Evolutionary conservation across 2,113 vertebrate species (phyloP), one percentile per base, ranked within the genome.

Genomic region (Tylochromis polylepis): DNA sequence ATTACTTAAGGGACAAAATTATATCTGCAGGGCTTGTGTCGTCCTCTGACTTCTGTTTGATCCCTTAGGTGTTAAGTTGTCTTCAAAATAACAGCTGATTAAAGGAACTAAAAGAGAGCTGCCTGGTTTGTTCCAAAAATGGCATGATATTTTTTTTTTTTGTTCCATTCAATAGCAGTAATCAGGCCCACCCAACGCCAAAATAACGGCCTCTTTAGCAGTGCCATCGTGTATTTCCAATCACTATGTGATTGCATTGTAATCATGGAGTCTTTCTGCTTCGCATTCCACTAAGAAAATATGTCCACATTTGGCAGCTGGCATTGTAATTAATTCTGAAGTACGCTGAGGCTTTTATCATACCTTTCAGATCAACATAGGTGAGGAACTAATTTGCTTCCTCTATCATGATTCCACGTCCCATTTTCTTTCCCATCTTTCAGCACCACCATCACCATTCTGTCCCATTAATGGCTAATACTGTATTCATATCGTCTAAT

Each of bases 231-330:
- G 88, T 36, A 79, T 81, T 70, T 88, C 67, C 86, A 88, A 85
- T 94, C 88, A 89, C 82, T 1, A 20, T 55, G 41, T 78, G 91
- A 94, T 90, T 92, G 87, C 88, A 67, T 87, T 87, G 85, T 92
- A 89, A 95, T 95, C 88, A 90, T 46, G 8, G 75, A 55, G 31
- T 55, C 56, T 83, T 86, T 86, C 80, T 49, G 58, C 53, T 90
- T 88, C 46, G 11, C 29, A 11, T 91, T 87, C 70, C 55, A 86
- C 90, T 85, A 89, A 91, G 84, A 77, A 90, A 88, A 93, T 82
- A 58, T 86, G 86, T 92, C 86, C 80, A 38, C 87, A 34, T 88
- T 92, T 86, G 90, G 79, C 91, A 90, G 92, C 89, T 92, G 87
- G 65, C 53, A 10, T 16, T 7, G 49, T 79, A 92, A 88, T 94